Conservation (phyloP, 2,888 invertebrate genomes). For the Pachymerium ferrugineum region DNA sequence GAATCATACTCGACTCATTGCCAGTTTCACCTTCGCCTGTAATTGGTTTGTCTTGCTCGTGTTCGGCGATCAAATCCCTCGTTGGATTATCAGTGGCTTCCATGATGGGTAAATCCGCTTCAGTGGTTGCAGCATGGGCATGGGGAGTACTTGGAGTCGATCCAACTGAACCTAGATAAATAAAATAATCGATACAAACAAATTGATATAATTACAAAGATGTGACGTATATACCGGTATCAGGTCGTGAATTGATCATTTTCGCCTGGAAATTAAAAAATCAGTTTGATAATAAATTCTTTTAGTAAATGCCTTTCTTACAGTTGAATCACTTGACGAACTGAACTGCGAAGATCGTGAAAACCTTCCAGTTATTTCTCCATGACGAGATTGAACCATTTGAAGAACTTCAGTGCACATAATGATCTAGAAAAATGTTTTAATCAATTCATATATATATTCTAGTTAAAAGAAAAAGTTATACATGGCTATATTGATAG, state of each 20-base stretch:
- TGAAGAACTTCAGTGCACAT: constrained; percentile 28
- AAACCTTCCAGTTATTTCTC: constrained; percentile 3
- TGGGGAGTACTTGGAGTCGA: not conserved
- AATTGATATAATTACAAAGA: not conserved
- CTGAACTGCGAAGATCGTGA: not conserved
- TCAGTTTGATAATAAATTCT: not conserved
- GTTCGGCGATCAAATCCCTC: too few species aligned
- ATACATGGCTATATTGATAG: too few species aligned
- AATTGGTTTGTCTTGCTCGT: not conserved
- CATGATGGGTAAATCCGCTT: not conserved
- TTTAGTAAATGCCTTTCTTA: not conserved
- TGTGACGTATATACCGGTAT: not conserved
- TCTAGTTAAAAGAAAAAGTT: not conserved
- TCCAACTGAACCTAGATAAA: not conserved
- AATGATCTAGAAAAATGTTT: not conserved
- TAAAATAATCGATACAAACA: not conserved
- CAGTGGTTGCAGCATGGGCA: not conserved
- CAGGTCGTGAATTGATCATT: not conserved
- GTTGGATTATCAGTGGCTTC: not conserved
- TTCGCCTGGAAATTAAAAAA: not conserved
- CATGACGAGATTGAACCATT: constrained; percentile 10
- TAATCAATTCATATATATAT: not conserved
- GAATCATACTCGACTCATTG: too few species aligned
- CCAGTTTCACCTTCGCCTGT: not conserved
- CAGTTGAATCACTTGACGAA: not conserved